Conservation (phyloP, 2,113 vertebrate species). For the Arenaria interpres region DNA sequence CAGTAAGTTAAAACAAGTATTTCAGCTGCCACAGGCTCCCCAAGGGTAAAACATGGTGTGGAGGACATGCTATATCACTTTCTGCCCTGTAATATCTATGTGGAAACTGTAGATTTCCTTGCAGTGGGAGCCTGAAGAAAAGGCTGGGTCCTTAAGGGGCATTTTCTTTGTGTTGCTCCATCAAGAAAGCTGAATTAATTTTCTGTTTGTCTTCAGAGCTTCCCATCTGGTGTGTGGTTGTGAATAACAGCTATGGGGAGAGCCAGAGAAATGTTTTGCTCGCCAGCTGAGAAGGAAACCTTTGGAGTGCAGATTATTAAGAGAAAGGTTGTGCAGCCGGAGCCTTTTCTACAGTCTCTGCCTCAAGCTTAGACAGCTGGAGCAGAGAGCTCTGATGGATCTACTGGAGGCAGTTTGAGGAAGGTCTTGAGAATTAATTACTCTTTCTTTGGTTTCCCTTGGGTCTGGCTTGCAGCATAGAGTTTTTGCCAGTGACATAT, state of each 20-base stretch:
- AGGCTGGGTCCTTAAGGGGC: not conserved
- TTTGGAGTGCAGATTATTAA: not conserved
- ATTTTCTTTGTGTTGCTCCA: not conserved
- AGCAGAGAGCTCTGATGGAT: not conserved
- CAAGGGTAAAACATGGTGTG: not conserved
- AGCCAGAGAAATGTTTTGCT: not conserved
- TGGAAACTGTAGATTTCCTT: not conserved
- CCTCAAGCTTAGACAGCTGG: not conserved
- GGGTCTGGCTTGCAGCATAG: not conserved
- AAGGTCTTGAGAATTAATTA: slow-evolving; percentile 28
- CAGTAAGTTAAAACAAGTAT: not conserved
- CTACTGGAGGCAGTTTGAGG: not conserved
- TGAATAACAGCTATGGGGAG: not conserved
- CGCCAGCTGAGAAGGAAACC: not conserved
- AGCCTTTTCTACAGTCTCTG: not conserved
- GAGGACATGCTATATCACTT: not conserved
- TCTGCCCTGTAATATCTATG: not conserved
- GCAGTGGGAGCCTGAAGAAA: not conserved
- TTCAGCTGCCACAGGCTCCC: not conserved
- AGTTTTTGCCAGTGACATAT: not conserved
- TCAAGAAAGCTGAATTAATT: not conserved
- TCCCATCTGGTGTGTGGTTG: not conserved
- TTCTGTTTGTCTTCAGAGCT: not conserved
- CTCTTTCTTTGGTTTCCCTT: not conserved
- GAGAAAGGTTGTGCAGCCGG: not conserved